Evolutionary conservation across 1,140 invertebrate genomes (phyloP), one percentile per base, ranked within the genome.

Genomic region (Pantala flavescens): DNA sequence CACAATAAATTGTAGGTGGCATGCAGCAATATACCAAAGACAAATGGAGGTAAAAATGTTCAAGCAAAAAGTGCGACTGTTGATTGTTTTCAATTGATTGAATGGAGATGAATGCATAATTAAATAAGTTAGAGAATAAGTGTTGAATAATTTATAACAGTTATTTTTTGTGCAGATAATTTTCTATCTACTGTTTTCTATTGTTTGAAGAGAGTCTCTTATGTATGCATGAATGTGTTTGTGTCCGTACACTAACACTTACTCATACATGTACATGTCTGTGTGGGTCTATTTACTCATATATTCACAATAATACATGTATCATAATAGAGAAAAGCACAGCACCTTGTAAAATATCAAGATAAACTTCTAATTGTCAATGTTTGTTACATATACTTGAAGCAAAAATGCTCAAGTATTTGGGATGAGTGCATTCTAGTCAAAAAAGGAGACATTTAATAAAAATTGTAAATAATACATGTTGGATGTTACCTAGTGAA

Each of bases 21-120:
- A 63, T 63, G 49, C 49, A 63, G 49, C 49, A 63, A 63, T 63
- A 63, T 63, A 63, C 49, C 49, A 63, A 63, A 63, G 49, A 63
- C 49, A 63, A 63, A 63, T 63, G 49, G 49, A 63, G 28, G 49
- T 63, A 63, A 63, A 63, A 19, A 63, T 63, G 49, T 63, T 12
- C 49, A 63, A 63, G n/a, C 49, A 63, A 21, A 63, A 63, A 63
- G 14, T 63, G n/a, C n/a, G 49, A 63, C 14, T 19, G 49, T 63
- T 16, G n/a, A 7, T 63, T 63, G 49, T 63, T 19, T 63, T 16
- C n/a, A 36, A n/a, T 19, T 63, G 49, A 21, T 21, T 63, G 49
- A 63, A 63, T 63, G 49, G 49, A 63, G 3, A 63, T 63, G 49
- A 63, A 19, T 63, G 49, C n/a, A 21, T 63, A 21, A 21, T 63